A percentile compares a stretch with the other conserved stretches of the same genome.
phyloP scores from a whole-genome alignment of 2,113 vertebrate species.

The Percina caprodes region DNA sequence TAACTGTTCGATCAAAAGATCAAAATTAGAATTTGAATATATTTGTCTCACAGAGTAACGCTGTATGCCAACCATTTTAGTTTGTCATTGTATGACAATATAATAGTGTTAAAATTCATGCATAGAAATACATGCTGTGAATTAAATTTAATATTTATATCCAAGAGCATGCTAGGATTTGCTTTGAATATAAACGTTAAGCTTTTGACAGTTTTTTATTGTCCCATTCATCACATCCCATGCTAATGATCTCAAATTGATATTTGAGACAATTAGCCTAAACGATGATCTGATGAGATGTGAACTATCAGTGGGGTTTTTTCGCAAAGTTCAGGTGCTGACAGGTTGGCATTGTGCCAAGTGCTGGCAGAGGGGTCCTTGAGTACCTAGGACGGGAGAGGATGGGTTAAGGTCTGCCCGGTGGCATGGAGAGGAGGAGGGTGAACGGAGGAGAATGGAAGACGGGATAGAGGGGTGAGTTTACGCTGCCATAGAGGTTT shows the following conservation, averaged over 20 bases:
- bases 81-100: slow-evolving; percentile 45
- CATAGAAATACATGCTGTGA: slow-evolving; percentile 72
- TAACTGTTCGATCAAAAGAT: neutral
- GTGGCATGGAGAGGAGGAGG: slow-evolving; percentile 82
- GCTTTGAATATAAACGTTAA: slow-evolving; percentile 72
- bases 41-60: slow-evolving; percentile 25
- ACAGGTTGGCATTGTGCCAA: slow-evolving; percentile 90
- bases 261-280: slow-evolving; percentile 83
- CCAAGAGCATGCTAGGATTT: slow-evolving; percentile 65
- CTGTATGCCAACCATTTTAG: slow-evolving; percentile 13
- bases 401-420: slow-evolving; percentile 77
- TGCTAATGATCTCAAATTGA: slow-evolving; percentile 83
- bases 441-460: slow-evolving; percentile 54
- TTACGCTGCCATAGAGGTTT: slow-evolving; percentile 89
- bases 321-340: slow-evolving; percentile 85
- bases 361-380: slow-evolving; percentile 84
- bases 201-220: slow-evolving; percentile 68
- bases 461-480: slow-evolving; percentile 88
- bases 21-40: slow-evolving; percentile 34
- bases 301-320: slow-evolving; percentile 83
- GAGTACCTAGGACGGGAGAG: slow-evolving; percentile 78
- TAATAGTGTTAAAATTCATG: slow-evolving; percentile 72
- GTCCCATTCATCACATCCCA: slow-evolving; percentile 54
- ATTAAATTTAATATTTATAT: slow-evolving; percentile 76
- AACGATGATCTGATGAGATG: slow-evolving; percentile 82